Conservation (phyloP, 2,797 vertebrate genomes). For the Champsocephalus gunnari region DNA sequence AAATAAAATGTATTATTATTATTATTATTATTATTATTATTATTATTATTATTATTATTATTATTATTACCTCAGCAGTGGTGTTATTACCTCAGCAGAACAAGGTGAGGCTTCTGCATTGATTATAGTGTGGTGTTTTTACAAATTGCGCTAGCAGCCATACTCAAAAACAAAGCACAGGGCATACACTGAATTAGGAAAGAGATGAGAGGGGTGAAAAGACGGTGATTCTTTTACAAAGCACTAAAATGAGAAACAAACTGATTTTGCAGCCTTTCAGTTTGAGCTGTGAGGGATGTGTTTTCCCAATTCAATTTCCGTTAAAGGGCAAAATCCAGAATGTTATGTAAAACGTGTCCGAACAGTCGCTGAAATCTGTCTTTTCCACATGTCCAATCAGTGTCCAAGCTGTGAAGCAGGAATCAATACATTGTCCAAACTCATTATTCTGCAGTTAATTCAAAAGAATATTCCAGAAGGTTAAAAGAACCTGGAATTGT, state of each 20-base stretch:
- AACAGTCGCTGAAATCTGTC: background rate
- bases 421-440: conserved; percentile 1
- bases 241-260: background rate
- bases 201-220: conserved; percentile 13
- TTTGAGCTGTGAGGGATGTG: background rate
- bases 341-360: background rate
- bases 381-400: background rate
- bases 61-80: background rate
- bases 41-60: background rate
- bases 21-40: too few relatives aligned
- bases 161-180: conserved; percentile 1
- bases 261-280: conserved; percentile 9
- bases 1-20: too few relatives aligned
- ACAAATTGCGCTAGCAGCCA: conserved; percentile 2
- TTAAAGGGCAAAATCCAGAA: conserved; percentile 4
- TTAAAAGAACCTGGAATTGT: background rate
- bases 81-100: background rate
- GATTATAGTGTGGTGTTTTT: conserved; percentile 17
- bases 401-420: background rate
- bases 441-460: conserved; percentile 15
- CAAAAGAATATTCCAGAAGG: background rate
- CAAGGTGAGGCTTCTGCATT: conserved; percentile 18
- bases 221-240: conserved; percentile 9
- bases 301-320: conserved; percentile 4
- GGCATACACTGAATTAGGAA: conserved; percentile 11